Evolutionary conservation across 2,113 vertebrate genomes (phyloP).

Genomic region (Syrrhaptes paradoxus): DNA sequence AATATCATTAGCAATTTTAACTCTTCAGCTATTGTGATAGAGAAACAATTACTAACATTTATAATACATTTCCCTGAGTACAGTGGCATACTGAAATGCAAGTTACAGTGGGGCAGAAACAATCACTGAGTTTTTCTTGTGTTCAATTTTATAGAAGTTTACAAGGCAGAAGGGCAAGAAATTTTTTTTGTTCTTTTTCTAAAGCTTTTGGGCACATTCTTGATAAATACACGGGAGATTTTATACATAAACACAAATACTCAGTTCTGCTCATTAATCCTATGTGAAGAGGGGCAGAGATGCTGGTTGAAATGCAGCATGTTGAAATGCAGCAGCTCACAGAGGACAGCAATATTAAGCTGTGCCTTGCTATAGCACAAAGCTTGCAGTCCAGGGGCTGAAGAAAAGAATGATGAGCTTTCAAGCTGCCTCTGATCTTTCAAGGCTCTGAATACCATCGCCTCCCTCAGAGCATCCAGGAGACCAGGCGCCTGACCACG

Average conservation of each 20-base stretch:
- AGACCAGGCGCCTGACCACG: too few species aligned
- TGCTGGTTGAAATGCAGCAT: neutral
- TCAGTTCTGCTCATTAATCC: neutral
- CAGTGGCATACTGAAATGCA: neutral
- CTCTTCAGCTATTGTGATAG: constrained; percentile 17
- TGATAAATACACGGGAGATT: neutral
- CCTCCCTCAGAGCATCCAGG: neutral
- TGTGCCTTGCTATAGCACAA: neutral
- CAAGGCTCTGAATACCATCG: neutral
- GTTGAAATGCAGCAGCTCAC: accelerated
- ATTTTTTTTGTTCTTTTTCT: neutral
- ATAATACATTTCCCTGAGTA: neutral
- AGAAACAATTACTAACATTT: constrained; percentile 7
- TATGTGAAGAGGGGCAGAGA: neutral
- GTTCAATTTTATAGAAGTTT: neutral
- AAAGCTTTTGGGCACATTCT: neutral
- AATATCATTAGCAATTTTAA: constrained; percentile 72
- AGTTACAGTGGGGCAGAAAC: neutral
- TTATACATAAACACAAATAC: neutral
- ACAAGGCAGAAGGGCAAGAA: neutral
- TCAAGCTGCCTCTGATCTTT: neutral
- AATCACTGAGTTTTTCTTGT: neutral
- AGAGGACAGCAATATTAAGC: neutral
- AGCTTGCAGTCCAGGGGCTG: neutral
- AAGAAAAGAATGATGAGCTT: neutral